Base-by-base conservation (phyloP, 2,888 invertebrate species). In the Drosophila rubida region DNA sequence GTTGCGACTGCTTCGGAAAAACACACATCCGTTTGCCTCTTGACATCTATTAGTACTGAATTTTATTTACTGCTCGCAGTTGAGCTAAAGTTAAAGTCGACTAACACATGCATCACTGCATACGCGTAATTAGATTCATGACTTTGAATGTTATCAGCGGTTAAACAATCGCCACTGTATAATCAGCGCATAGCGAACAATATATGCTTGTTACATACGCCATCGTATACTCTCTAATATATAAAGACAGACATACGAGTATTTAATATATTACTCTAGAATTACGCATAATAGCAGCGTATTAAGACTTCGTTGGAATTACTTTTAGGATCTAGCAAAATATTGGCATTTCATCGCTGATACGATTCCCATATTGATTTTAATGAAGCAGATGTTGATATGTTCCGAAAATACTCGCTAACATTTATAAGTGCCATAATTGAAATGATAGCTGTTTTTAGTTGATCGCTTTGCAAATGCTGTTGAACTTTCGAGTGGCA, bases 381-480 rank as follows among this genome's bases (percentile, higher is more conserved):
- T n/a, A 60, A 39, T 63, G 66, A 65, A 62, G 41, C 84, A 72
- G 78, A 77, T 69, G 80, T 57, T 50, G 25, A 59, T 44, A 22
- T 46, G 19, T 45, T 58, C 61, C 63, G 50, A 4, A n/a, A 27
- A 44, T 61, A 16, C 16, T 13, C 25, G 55, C 66, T 58, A 73
- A 85, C 23, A 23, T 5, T 23, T 23, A 4, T 80, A 77, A 77
- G 75, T 85, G 67, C 66, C 69, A 69, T 80, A 80, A 80, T 78
- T 83, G 64, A 70, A 66, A 54, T 68, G 39, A 64, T 73, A 64
- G 64, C 39, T 58, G 55, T 60, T 64, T 73, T 61, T 63, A 44
- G 50, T 54, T 39, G 57, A 30, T 7, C 5, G 7, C 49, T 13
- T 57, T 46, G 32, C 50, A 58, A 60, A 67, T 59, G 65, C 59